Evolutionary conservation across 2,888 invertebrate genomes (phyloP).

Genomic region (Proisotoma minuta): DNA sequence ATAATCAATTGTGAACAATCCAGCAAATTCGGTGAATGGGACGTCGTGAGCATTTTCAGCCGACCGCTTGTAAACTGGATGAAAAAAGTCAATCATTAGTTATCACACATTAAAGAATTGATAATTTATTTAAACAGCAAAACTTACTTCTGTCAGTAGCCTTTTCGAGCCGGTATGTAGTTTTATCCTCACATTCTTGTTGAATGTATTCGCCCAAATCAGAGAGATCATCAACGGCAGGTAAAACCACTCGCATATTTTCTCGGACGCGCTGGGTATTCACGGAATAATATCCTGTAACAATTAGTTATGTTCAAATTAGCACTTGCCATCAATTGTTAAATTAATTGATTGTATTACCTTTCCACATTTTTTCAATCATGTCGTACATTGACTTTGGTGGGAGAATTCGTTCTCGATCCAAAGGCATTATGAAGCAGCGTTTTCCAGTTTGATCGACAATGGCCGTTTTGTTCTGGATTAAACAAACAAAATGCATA

Average conservation of each 20-base stretch:
- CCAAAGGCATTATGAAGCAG: conserved; percentile 87
- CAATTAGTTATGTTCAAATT: background rate
- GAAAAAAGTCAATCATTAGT: conserved; percentile 16
- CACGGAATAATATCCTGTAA: conserved; percentile 68
- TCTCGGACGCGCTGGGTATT: conserved; percentile 67
- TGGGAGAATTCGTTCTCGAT: conserved; percentile 68
- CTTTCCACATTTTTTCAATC: conserved; percentile 70
- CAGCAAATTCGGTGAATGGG: conserved; percentile 72
- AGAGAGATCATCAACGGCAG: conserved; percentile 58
- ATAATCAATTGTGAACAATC: conserved; percentile 67
- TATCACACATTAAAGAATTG: background rate
- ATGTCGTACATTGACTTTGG: conserved; percentile 76
- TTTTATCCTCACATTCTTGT: conserved; percentile 64
- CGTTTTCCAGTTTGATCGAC: conserved; percentile 68
- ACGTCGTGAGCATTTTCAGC: conserved; percentile 50
- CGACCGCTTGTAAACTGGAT: conserved; percentile 62
- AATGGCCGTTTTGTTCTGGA: conserved; percentile 67
- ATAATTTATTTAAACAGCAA: background rate
- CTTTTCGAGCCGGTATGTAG: conserved; percentile 69
- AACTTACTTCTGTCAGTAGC: conserved; percentile 62
- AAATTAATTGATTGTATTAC: too few relatives aligned
- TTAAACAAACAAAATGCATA: background rate
- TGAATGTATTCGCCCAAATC: conserved; percentile 66
- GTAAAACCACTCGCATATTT: conserved; percentile 69
- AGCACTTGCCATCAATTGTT: background rate